Percentiles rank a stretch among this genome's conserved stretches.
These are phyloP conservation scores for Drosophila parabipectinata DNA, from an alignment of 1,140 invertebrate species.

Conservation along the genomic window DNA sequence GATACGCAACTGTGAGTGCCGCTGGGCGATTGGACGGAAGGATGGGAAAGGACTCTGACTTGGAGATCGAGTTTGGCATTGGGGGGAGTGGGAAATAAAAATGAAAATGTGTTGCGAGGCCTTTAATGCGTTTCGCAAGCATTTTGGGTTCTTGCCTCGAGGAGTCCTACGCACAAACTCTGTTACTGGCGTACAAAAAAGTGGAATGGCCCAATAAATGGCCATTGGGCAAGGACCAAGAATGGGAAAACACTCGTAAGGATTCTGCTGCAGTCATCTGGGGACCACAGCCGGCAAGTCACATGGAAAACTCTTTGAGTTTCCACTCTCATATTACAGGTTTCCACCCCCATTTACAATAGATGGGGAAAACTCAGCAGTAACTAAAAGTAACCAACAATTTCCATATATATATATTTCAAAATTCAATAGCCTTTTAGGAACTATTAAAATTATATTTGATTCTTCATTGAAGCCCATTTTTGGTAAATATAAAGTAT, in stretches of 20 bases:
- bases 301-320: constrained; percentile 75
- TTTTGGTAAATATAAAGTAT: neutral
- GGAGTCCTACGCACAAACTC: constrained; percentile 24
- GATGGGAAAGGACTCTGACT: neutral
- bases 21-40: constrained; percentile 40
- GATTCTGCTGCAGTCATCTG: constrained; percentile 33
- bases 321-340: constrained; percentile 26
- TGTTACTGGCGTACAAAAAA: constrained; percentile 19
- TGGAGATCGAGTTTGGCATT: constrained; percentile 15
- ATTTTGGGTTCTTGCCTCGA: constrained; percentile 36
- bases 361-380: neutral
- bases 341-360: constrained; percentile 32
- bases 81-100: constrained; percentile 42
- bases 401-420: neutral
- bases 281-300: constrained; percentile 45
- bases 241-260: constrained; percentile 20
- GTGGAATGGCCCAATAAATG: constrained; percentile 51
- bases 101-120: constrained; percentile 65
- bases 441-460: neutral
- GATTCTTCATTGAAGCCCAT: neutral
- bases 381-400: neutral
- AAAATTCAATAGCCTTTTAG: neutral
- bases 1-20: constrained; percentile 70
- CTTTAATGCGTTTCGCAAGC: constrained; percentile 74
- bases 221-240: constrained; percentile 51